phyloP scores from a whole-genome alignment of 1,140 invertebrate species.

The Tribolium castaneum region DNA sequence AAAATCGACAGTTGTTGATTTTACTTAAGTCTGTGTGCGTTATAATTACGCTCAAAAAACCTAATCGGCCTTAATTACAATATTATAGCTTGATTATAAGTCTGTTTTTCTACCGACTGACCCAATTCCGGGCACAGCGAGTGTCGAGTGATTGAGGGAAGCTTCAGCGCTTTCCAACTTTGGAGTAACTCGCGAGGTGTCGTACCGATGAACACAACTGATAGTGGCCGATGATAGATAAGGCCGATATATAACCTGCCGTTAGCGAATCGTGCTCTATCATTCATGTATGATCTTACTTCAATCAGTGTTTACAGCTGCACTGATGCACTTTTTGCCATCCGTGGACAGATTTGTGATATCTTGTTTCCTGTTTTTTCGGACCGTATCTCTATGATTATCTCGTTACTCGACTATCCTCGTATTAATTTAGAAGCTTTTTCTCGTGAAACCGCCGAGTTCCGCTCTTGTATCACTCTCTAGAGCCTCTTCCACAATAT shows the following conservation, averaged over 20 bases:
- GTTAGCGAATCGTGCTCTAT: slow-evolving; percentile 54
- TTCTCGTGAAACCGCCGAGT: background rate
- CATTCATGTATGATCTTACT: slow-evolving; percentile 54
- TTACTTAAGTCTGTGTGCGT: background rate
- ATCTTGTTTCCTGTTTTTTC: slow-evolving; percentile 24
- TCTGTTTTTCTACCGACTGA: background rate
- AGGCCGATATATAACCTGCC: slow-evolving; percentile 49
- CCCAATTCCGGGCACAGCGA: background rate
- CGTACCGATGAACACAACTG: slow-evolving; percentile 47
- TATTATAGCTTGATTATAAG: slow-evolving; percentile 5
- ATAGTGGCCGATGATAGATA: slow-evolving; percentile 49
- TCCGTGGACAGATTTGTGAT: slow-evolving; percentile 14
- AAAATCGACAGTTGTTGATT: background rate
- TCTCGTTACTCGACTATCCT: slow-evolving; percentile 1
- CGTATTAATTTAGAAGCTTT: background rate
- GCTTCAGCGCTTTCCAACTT: background rate
- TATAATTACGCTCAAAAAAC: slow-evolving; percentile 8
- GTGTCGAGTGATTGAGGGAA: background rate
- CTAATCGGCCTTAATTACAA: background rate
- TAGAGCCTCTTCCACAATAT: background rate
- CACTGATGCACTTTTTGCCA: slow-evolving; percentile 38
- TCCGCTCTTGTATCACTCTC: background rate
- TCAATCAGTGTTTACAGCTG: slow-evolving; percentile 52
- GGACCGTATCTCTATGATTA: slow-evolving; percentile 18
- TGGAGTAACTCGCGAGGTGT: slow-evolving; percentile 43